Evolutionary conservation across 2,113 vertebrate genomes (phyloP).

Genomic region (Ictalurus punctatus): DNA sequence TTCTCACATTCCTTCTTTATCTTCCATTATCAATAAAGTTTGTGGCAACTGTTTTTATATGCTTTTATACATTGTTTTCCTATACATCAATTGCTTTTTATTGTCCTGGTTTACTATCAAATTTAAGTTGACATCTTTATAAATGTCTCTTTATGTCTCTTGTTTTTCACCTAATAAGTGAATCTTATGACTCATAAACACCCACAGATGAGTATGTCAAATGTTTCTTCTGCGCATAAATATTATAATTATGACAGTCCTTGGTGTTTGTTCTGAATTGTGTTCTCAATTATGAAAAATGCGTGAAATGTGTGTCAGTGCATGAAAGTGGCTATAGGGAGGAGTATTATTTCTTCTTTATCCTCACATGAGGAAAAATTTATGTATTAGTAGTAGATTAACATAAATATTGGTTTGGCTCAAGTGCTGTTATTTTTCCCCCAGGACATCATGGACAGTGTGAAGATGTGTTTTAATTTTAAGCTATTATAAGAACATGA

Average conservation of each 20-base stretch:
- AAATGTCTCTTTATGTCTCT: not conserved
- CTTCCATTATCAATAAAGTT: constrained; percentile 33
- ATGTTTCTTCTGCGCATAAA: not conserved
- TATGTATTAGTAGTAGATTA: not conserved
- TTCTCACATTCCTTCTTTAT: constrained; percentile 22
- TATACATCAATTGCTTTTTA: not conserved
- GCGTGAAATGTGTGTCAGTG: not conserved
- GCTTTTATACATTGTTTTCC: not conserved
- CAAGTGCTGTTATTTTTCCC: not conserved
- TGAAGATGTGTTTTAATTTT: not conserved
- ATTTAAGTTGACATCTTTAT: not conserved
- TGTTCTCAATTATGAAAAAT: not conserved
- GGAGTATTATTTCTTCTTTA: not conserved
- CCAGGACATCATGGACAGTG: not conserved
- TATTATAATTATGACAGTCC: not conserved
- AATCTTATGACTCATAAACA: constrained; percentile 9
- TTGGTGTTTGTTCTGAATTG: not conserved
- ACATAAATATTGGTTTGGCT: not conserved
- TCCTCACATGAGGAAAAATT: not conserved
- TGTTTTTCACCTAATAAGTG: not conserved
- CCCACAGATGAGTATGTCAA: not conserved
- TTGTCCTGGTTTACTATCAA: not conserved
- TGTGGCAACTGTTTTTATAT: constrained; percentile 25
- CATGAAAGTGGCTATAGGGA: not conserved
- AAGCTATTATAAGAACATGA: not conserved